phyloP scores from a whole-genome alignment of 2,797 vertebrate genomes.

The Crenuchus spilurus region DNA sequence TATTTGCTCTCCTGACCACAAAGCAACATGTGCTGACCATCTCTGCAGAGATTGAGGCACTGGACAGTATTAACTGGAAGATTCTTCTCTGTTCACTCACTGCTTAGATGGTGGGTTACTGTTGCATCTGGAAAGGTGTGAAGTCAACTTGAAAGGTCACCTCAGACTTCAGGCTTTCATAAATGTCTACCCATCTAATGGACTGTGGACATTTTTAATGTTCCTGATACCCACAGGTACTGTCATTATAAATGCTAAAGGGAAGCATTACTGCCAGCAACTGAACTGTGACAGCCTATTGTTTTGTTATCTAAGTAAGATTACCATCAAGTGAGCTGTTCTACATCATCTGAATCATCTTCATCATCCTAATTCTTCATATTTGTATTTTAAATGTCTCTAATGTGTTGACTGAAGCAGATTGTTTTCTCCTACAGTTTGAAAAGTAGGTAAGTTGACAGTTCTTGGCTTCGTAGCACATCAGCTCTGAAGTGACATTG shows the following conservation, averaged over 20 bases:
- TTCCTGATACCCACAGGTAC: slow-evolving; percentile 77
- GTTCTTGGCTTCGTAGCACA: slow-evolving; percentile 78
- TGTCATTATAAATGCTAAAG: not conserved
- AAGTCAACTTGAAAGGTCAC: slow-evolving; percentile 24
- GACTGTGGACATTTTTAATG: no score
- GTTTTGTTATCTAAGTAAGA: not conserved
- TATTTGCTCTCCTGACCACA: not conserved
- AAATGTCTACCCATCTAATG: not conserved
- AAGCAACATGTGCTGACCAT: not conserved
- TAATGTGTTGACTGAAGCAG: slow-evolving; percentile 31
- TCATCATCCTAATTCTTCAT: not conserved
- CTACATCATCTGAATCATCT: not conserved
- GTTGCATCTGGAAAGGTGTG: slow-evolving; percentile 28
- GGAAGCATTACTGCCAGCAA: not conserved
- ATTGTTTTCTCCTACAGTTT: slow-evolving; percentile 63
- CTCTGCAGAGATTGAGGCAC: not conserved
- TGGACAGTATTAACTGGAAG: slow-evolving; percentile 7
- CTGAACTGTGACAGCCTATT: not conserved
- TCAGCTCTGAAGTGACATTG: slow-evolving; percentile 69
- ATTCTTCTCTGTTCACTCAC: slow-evolving; percentile 19
- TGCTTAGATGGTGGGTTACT: not conserved
- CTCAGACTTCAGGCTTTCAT: not conserved
- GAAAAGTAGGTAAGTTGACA: slow-evolving; percentile 36
- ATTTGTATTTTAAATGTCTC: not conserved
- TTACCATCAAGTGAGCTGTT: not conserved